phyloP scores from a whole-genome alignment of 2,113 vertebrate species.

The Eolophus roseicapilla region DNA sequence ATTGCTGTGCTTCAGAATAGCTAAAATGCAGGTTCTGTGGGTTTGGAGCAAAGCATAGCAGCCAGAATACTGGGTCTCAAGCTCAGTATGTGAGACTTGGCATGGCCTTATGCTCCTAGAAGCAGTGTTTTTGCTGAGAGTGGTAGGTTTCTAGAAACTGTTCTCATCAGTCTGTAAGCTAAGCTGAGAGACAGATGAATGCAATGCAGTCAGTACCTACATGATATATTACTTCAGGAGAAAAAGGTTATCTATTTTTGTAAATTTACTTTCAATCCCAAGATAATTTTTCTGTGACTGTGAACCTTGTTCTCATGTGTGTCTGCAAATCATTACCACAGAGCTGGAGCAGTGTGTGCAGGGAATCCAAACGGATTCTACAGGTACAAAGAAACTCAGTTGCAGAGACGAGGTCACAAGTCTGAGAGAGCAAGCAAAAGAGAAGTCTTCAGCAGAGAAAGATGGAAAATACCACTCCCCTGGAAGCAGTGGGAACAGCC shows the following conservation, averaged over 20 bases:
- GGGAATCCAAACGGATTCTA: background rate
- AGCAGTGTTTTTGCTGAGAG: background rate
- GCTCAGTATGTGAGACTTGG: background rate
- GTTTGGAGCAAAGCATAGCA: background rate
- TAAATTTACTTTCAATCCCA: constrained; percentile 20
- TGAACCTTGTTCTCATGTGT: background rate
- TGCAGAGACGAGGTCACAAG: background rate
- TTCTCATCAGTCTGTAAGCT: background rate
- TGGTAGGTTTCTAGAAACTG: background rate
- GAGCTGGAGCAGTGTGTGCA: background rate
- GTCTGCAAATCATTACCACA: constrained; percentile 27
- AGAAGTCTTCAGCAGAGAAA: background rate
- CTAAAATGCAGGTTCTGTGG: background rate
- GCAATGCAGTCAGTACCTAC: background rate
- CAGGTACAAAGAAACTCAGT: background rate
- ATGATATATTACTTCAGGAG: background rate
- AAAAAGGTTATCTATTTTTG: constrained; percentile 24
- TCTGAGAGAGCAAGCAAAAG: background rate
- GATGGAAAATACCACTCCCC: background rate
- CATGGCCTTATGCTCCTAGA: background rate
- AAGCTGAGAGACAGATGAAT: constrained; percentile 4
- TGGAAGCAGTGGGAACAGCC: background rate
- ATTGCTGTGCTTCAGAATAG: background rate
- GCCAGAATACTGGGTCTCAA: background rate
- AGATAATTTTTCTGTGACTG: background rate